A percentile compares a stretch with the other conserved stretches of the same genome.
phyloP scores from a whole-genome alignment of 2,797 vertebrate genomes.

The Anas georgica region DNA sequence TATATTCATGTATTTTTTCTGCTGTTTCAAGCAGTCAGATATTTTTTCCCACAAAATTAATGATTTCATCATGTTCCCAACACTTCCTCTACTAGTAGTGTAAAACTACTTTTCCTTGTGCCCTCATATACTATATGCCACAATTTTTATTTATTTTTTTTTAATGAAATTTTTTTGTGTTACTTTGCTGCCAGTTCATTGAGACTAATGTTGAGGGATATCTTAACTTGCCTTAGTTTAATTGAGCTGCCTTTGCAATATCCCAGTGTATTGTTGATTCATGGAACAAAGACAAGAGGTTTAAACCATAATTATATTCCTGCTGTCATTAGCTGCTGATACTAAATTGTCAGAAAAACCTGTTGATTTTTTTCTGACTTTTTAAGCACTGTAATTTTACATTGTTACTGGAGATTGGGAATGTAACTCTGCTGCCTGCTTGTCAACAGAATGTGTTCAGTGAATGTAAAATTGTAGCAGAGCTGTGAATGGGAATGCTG shows the following conservation, averaged over 20 bases:
- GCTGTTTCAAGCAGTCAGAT: background rate
- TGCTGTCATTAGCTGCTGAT: background rate
- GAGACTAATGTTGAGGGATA: background rate
- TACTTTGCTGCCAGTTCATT: background rate
- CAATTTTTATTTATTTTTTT: background rate
- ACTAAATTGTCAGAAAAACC: background rate
- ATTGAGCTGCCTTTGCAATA: background rate
- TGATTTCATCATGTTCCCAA: background rate
- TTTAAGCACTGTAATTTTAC: background rate
- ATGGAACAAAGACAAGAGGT: background rate
- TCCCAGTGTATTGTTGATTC: background rate
- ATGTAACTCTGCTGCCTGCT: background rate
- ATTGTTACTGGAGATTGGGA: background rate
- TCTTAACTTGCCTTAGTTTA: background rate
- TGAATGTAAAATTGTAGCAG: background rate
- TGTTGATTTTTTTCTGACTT: background rate
- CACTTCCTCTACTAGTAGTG: background rate
- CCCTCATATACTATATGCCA: background rate
- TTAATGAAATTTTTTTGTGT: background rate
- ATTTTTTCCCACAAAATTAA: background rate
- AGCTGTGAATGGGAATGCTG: background rate
- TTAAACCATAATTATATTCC: background rate
- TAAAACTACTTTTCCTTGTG: accelerated
- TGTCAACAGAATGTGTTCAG: background rate
- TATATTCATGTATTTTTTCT: background rate